Conservation (phyloP, 1,140 invertebrate genomes). For the Euura lappo region DNA sequence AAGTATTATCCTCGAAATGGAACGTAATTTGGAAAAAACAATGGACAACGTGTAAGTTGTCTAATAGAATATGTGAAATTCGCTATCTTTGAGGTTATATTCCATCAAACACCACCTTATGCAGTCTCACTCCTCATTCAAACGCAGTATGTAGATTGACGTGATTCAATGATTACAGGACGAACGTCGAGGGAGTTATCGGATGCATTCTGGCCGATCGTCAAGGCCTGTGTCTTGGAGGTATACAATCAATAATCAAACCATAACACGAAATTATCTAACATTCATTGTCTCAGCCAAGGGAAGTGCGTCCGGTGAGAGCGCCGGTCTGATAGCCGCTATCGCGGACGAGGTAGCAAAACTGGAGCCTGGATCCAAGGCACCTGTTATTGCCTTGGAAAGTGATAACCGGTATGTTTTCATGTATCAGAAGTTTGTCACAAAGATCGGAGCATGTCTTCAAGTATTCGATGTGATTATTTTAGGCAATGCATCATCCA, state of each 20-base stretch:
- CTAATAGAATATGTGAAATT: background rate
- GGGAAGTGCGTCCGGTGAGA: conserved; percentile 52
- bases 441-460: background rate
- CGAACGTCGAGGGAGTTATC: conserved; percentile 40
- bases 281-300: conserved; percentile 43
- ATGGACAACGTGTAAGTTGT: conserved; percentile 55
- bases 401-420: conserved; percentile 50
- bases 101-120: conserved; percentile 8
- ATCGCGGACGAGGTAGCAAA: conserved; percentile 54
- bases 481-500: conserved; percentile 58
- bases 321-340: conserved; percentile 56
- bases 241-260: conserved; percentile 29
- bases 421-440: background rate
- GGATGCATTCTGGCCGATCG: conserved; percentile 56
- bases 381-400: conserved; percentile 52
- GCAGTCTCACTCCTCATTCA: background rate
- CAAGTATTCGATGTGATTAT: conserved; percentile 15
- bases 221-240: conserved; percentile 56
- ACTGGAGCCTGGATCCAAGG: conserved; percentile 49
- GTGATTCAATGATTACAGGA: conserved; percentile 28
- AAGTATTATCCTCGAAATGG: conserved; percentile 41
- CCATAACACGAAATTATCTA: background rate
- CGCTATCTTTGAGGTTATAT: conserved; percentile 12
- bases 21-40: conserved; percentile 51
- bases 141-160: conserved; percentile 5